These are phyloP conservation scores for Macrochelys suwanniensis DNA, from an alignment of 2,797 vertebrate genomes.

Conservation along the genomic window DNA sequence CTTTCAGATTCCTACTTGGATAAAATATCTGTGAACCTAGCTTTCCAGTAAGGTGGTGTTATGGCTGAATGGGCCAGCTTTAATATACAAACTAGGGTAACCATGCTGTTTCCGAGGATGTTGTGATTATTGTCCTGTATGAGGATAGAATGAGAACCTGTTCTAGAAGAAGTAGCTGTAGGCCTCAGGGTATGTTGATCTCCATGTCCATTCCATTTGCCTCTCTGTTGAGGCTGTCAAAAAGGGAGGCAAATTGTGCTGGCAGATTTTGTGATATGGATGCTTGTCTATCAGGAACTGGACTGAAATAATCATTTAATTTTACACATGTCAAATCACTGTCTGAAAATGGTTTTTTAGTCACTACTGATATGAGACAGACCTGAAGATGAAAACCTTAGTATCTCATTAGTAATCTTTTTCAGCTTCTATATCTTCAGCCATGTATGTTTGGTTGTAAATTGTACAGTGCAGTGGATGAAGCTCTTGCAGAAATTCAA, in stretches of 20 bases:
- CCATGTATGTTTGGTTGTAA: neutral
- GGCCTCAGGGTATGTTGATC: neutral
- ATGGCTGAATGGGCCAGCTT: neutral
- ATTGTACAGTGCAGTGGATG: neutral
- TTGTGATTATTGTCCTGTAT: neutral
- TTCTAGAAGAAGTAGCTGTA: neutral
- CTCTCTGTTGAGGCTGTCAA: neutral
- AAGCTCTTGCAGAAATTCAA: neutral
- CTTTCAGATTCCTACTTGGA: neutral
- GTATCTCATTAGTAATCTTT: neutral
- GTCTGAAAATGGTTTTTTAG: neutral
- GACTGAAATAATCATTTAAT: neutral
- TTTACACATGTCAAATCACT: neutral
- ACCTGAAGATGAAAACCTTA: neutral
- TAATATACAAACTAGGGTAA: neutral
- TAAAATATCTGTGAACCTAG: neutral
- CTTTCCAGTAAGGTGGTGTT: neutral
- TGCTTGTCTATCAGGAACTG: neutral
- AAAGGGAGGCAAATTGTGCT: neutral
- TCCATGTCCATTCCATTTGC: neutral
- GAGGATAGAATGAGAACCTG: neutral
- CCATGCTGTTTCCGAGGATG: neutral
- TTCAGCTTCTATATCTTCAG: neutral
- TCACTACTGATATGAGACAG: neutral
- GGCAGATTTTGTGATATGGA: neutral